Evolutionary conservation across 2,888 invertebrate species (phyloP).

Genomic region (Drosophila bunnanda): DNA sequence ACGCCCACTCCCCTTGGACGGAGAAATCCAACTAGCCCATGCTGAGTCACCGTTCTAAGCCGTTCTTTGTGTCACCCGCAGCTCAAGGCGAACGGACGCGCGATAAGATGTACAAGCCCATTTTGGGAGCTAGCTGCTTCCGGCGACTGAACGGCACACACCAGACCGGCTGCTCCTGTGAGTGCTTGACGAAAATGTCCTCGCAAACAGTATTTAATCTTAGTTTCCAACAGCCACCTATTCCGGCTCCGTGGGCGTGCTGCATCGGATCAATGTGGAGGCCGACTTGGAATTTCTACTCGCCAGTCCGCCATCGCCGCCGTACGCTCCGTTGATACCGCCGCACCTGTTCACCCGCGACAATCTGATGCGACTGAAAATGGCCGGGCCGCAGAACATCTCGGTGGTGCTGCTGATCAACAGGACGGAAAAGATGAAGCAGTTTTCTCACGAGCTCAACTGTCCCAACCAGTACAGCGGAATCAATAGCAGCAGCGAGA

Average conservation of each 20-base stretch:
- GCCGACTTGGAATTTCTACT: conserved; percentile 91
- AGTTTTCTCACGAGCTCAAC: conserved; percentile 88
- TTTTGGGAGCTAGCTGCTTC: conserved; percentile 93
- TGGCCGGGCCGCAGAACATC: conserved; percentile 86
- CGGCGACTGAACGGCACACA: conserved; percentile 96
- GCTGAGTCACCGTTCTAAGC: conserved; percentile 55
- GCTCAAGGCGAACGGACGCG: conserved; percentile 86
- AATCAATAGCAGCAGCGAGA: conserved; percentile 83
- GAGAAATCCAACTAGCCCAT: neutral
- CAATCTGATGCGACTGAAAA: conserved; percentile 86
- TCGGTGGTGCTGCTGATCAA: conserved; percentile 88
- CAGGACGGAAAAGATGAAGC: conserved; percentile 74
- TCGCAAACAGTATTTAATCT: neutral
- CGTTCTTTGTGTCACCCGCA: conserved; percentile 37
- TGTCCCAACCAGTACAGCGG: conserved; percentile 93
- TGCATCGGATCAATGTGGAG: conserved; percentile 89
- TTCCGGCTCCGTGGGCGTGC: conserved; percentile 93
- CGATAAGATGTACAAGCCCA: conserved; percentile 91
- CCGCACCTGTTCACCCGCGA: conserved; percentile 87
- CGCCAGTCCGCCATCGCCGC: conserved; percentile 89
- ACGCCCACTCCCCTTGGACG: neutral
- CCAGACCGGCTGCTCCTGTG: conserved; percentile 97
- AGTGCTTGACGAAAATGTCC: conserved; percentile 82
- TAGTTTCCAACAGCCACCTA: conserved; percentile 81
- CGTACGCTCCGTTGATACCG: conserved; percentile 91